Base-by-base conservation (phyloP, 2,797 vertebrate genomes). In the Erpetoichthys calabaricus region DNA sequence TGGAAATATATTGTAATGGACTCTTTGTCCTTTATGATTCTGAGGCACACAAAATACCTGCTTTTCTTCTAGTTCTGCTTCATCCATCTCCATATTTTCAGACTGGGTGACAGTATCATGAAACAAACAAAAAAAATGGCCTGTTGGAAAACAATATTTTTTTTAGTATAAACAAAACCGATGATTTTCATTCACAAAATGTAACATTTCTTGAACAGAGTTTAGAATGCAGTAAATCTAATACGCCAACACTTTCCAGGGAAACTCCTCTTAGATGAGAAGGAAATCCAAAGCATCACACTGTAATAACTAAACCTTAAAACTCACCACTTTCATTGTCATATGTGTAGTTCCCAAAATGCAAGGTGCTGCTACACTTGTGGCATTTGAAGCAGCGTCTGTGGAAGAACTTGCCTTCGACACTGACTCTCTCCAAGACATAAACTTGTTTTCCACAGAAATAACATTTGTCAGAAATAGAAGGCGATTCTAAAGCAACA, bases 331-430 rank as follows among this genome's bases (percentile, higher is more conserved):
- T 83, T 41, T 62, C 65, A 62, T 76, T 72, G 52, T 86, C 45
- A 43, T 85, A 92, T 66, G 71, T 57, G 47, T 92, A 98, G 60
- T 80, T 86, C 0, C 92, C 90, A 59, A 90, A 84, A 63, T 91
- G 76, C 64, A 97, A 72, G 0, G 89, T 94, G 75, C 85, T 75
- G 62, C 81, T 65, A 10, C 93, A 98, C 45, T 0, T 60, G 41
- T 71, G 62, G 74, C 94, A 98, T 61, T 70, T 79, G 82, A 97
- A 97, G 77, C 94, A 98, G 72, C 85, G 76, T 1, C 91, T 88
- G 63, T 97, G 94, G 82, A 95, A 95, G 80, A 98, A 94, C 67
- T 66, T 86, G 58, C 89, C 89, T 54, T 94, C 81, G 0, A 86
- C 86, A 1, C 89, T 90, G 77, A 88, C 76, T 45, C 91, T 78